phyloP scores from a whole-genome alignment of 2,888 invertebrate species.

The Spisula subtruncata region DNA sequence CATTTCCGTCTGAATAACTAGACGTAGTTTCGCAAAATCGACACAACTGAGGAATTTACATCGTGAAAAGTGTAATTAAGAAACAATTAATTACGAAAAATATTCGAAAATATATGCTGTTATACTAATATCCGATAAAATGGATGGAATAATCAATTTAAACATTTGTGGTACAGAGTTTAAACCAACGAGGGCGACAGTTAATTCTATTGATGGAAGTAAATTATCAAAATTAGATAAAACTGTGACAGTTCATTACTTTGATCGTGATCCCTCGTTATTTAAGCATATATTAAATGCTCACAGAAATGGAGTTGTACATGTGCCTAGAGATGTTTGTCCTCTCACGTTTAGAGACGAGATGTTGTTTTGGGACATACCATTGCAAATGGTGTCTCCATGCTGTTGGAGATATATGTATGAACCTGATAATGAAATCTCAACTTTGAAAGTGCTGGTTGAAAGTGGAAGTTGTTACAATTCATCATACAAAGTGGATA shows the following conservation, averaged over 20 bases:
- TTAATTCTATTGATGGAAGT: slow-evolving; percentile 32
- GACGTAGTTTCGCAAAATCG: no score
- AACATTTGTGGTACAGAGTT: slow-evolving; percentile 26
- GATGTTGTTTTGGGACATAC: slow-evolving; percentile 62
- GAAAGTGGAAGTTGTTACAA: slow-evolving; percentile 4
- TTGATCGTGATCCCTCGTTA: slow-evolving; percentile 65
- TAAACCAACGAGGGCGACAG: slow-evolving; percentile 9
- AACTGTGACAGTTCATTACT: slow-evolving; percentile 48
- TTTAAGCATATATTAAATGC: slow-evolving; percentile 66
- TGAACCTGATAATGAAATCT: slow-evolving; percentile 48
- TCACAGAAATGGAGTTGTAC: slow-evolving; percentile 56
- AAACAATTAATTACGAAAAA: no score
- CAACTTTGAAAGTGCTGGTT: slow-evolving; percentile 36
- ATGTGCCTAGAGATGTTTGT: slow-evolving; percentile 63
- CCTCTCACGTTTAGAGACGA: slow-evolving; percentile 56
- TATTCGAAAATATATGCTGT: no score
- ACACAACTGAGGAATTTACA: no score
- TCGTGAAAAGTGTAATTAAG: no score
- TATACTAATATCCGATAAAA: no score
- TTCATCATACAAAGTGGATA: not conserved
- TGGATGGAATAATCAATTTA: not conserved
- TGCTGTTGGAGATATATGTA: slow-evolving; percentile 68
- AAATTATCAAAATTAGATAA: slow-evolving; percentile 46
- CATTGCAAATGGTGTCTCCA: slow-evolving; percentile 51
- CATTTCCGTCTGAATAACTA: no score